These are phyloP conservation scores for Varroa destructor DNA, from an alignment of 1,140 invertebrate species.

Conservation along the genomic window DNA sequence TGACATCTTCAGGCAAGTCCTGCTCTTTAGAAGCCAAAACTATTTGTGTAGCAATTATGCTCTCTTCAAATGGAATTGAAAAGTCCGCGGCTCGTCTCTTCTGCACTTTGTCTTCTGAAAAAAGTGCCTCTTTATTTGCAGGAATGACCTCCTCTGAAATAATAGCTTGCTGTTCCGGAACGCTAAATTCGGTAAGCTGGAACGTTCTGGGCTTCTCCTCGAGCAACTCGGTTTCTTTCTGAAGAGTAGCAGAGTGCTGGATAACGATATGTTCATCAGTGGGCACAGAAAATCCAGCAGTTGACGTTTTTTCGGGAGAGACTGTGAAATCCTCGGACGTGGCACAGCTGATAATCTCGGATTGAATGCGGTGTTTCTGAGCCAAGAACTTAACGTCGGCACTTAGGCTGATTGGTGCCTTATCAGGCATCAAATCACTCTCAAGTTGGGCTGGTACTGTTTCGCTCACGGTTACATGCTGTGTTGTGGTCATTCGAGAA, in stretches of 20 bases:
- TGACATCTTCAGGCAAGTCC: constrained; percentile 25
- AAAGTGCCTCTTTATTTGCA: constrained; percentile 30
- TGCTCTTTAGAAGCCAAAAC: constrained; percentile 25
- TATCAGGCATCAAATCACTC: constrained; percentile 22
- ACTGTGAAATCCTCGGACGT: not conserved
- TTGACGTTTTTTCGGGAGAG: not conserved
- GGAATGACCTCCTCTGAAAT: constrained; percentile 7
- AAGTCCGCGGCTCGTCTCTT: constrained; percentile 30
- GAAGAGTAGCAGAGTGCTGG: not conserved
- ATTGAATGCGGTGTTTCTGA: not conserved
- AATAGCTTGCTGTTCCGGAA: constrained; percentile 29
- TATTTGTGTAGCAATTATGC: constrained; percentile 31
- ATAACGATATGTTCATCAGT: constrained; percentile 31
- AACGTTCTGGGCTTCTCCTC: constrained; percentile 9
- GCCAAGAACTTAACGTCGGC: constrained; percentile 9
- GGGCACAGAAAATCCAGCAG: constrained; percentile 30
- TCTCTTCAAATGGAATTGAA: constrained; percentile 30
- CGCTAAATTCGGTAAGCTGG: constrained; percentile 12
- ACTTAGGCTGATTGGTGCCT: constrained; percentile 29
- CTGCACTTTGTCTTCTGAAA: constrained; percentile 29
- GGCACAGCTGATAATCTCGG: not conserved
- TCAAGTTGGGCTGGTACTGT: constrained; percentile 33
- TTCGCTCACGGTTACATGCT: constrained; percentile 34
- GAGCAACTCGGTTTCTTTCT: not conserved
- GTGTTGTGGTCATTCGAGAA: constrained; percentile 29